Conservation (phyloP, 2,888 invertebrate species). For the Cryptops parisi region DNA sequence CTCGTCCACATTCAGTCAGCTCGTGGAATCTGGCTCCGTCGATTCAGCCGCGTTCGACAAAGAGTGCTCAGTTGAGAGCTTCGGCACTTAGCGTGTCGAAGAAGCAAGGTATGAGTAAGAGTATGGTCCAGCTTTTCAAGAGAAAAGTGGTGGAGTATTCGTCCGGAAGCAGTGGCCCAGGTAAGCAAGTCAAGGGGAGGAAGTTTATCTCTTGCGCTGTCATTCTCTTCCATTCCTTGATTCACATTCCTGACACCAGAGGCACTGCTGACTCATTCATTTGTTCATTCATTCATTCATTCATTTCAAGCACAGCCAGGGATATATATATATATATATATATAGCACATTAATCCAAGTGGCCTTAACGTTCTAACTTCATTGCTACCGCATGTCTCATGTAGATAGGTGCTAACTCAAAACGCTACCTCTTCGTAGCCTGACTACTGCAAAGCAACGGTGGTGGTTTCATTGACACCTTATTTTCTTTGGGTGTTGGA, state of each 20-base stretch:
- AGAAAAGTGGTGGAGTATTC: slow-evolving; percentile 17
- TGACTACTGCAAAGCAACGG: slow-evolving; percentile 25
- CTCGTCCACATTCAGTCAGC: slow-evolving; percentile 18
- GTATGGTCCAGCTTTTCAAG: slow-evolving; percentile 37
- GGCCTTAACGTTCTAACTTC: too few relatives aligned
- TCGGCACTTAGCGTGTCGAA: slow-evolving; percentile 13
- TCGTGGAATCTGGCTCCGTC: slow-evolving; percentile 20
- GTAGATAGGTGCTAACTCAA: too few relatives aligned
- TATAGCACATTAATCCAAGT: too few relatives aligned
- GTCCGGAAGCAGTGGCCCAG: slow-evolving; percentile 22
- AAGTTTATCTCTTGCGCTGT: too few relatives aligned
- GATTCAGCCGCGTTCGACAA: slow-evolving; percentile 18
- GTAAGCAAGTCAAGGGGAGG: too few relatives aligned
- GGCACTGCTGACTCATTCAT: too few relatives aligned
- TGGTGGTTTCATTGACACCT: not conserved
- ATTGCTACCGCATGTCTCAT: too few relatives aligned
- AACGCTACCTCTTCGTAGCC: slow-evolving; percentile 29
- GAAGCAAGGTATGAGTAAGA: slow-evolving; percentile 21
- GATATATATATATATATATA: too few relatives aligned
- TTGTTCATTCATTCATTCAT: too few relatives aligned
- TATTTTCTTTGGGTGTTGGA: not conserved
- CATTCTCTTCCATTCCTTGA: too few relatives aligned
- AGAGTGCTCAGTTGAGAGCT: slow-evolving; percentile 21
- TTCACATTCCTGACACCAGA: too few relatives aligned
- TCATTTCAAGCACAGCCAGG: too few relatives aligned